A percentile compares a stretch with the other conserved stretches of the same genome.
These are phyloP conservation scores for Drosophila lowei DNA, from an alignment of 1,140 invertebrate species.

Conservation along the genomic window DNA sequence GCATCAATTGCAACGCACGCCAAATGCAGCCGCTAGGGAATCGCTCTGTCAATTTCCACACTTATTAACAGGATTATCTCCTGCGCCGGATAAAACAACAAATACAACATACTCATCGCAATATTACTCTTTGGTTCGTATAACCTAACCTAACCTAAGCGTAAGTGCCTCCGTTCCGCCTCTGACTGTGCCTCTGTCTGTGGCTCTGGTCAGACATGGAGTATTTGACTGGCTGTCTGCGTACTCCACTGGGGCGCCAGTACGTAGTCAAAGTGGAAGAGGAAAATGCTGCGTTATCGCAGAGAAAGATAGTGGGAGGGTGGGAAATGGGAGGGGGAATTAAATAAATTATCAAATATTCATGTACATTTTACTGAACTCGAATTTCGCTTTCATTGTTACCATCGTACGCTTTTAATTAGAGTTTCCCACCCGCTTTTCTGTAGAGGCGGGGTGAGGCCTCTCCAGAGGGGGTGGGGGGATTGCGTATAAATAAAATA, in stretches of 20 bases:
- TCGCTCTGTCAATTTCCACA: conserved; percentile 11
- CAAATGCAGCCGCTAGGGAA: conserved; percentile 1
- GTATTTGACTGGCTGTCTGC: conserved; percentile 20
- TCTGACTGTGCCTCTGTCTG: conserved; percentile 9
- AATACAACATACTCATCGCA: too few species aligned
- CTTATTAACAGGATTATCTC: not conserved
- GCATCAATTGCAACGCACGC: conserved; percentile 17
- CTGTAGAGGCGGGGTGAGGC: not conserved
- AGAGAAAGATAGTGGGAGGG: conserved; percentile 12
- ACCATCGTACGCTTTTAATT: conserved; percentile 28
- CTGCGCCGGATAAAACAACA: too few species aligned
- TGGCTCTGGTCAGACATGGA: conserved; percentile 14
- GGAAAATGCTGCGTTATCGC: conserved; percentile 8
- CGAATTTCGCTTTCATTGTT: conserved; percentile 49
- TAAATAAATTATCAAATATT: conserved; percentile 52
- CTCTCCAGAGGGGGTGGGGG: not conserved
- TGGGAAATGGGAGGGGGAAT: conserved; percentile 11
- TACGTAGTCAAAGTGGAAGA: conserved; percentile 20
- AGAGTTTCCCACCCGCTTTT: conserved; percentile 33
- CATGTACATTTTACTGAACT: conserved; percentile 43
- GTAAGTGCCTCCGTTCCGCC: not conserved
- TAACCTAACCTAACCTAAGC: not conserved
- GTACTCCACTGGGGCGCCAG: conserved; percentile 8
- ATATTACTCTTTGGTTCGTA: too few species aligned
- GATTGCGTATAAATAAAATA: conserved; percentile 44